Evolutionary conservation across 2,113 vertebrate species (phyloP), one percentile per base, ranked within the genome.

Genomic region (Amazona vittata): DNA sequence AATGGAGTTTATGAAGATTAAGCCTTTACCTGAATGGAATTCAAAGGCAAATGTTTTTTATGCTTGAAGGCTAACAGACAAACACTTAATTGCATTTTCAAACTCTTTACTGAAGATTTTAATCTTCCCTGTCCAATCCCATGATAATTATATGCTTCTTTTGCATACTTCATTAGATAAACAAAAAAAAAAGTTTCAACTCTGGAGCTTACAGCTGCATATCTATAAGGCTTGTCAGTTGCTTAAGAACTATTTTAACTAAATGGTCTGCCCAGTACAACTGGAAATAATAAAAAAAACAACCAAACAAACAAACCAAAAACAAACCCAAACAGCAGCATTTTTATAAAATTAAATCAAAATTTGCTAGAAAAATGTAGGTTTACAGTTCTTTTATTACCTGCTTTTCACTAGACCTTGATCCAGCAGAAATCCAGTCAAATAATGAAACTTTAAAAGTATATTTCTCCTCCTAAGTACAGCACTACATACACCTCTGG

Each of bases 91-190:
- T 59, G 50, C 41, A 62, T 74, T 92, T 96, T 92, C 83, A 93
- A 88, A 83, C 75, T 93, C 62, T 81, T 73, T 91, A 31, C 16
- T 76, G 60, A 92, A 6, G 12, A 50, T 70, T 46, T 78, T 84
- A 94, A 83, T 92, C 70, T 80, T 87, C 75, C 19, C 68, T 84
- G 88, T 88, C 82, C 89, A 95, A 64, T 96, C 43, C 89, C 29
- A 8, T 49, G 47, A 83, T n/a, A 62, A 41, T 60, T 84, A 67
- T 53, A 71, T 89, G 53, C 60, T 93, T 94, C 83, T 52, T 95
- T 79, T 96, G 60, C 92, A 70, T 96, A 93, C 68, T 95, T 94
- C 89, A 86, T 94, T 96, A 86, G 47, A 77, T 78, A 93, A 64
- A 65, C 64, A 57, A 14, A 81, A 89, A 52, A 43, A 20, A 83